phyloP scores from a whole-genome alignment of 1,140 invertebrate genomes.

The Lethrus apterus region DNA sequence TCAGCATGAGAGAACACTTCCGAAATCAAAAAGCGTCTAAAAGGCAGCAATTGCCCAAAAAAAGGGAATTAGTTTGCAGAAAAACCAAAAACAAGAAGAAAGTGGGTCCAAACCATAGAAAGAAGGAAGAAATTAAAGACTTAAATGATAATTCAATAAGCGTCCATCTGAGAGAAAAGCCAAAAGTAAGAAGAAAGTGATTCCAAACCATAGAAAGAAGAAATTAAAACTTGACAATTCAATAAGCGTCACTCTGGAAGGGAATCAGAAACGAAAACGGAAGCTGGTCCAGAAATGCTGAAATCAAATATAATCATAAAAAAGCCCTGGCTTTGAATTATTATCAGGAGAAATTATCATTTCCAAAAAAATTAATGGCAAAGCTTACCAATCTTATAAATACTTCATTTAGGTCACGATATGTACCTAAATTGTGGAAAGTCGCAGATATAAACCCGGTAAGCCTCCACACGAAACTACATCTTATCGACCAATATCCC shows the following conservation, averaged over 20 bases:
- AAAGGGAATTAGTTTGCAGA: neutral
- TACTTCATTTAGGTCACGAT: too few relatives aligned
- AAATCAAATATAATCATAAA: too few relatives aligned
- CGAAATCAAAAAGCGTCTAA: slow-evolving; percentile 3
- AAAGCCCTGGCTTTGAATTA: too few relatives aligned
- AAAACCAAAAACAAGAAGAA: slow-evolving; percentile 9
- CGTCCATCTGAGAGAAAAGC: too few relatives aligned
- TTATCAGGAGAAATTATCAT: too few relatives aligned
- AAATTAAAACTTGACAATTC: slow-evolving; percentile 5
- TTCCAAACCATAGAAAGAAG: slow-evolving; percentile 7
- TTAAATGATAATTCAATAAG: slow-evolving; percentile 20
- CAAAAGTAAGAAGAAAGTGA: neutral
- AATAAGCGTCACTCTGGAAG: neutral
- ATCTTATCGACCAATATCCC: slow-evolving; percentile 35
- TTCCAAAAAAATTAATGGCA: too few relatives aligned
- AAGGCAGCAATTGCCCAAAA: slow-evolving; percentile 3
- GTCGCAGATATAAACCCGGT: too few relatives aligned
- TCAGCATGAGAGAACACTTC: neutral
- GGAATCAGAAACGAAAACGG: slow-evolving; percentile 2
- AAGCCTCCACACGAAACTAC: too few relatives aligned
- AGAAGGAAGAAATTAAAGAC: slow-evolving; percentile 15
- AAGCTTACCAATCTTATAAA: too few relatives aligned
- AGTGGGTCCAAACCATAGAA: slow-evolving; percentile 9
- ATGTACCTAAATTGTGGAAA: too few relatives aligned
- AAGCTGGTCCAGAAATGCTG: slow-evolving; percentile 3